Conservation (phyloP, 92 coral and sea anemone species). For the Pocillopora meandrina region DNA sequence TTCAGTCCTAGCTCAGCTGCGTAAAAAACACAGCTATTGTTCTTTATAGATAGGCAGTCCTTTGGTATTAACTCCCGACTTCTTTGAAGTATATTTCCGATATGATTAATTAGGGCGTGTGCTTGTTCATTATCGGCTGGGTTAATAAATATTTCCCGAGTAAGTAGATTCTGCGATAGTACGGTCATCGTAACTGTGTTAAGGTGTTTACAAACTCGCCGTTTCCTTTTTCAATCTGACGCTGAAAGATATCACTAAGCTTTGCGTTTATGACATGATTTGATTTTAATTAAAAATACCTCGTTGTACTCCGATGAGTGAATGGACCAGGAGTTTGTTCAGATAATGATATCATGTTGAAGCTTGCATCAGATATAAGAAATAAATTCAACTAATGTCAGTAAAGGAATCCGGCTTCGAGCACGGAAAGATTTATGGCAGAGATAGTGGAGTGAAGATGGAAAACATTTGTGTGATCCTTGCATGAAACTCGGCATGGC, state of each 20-base stretch:
- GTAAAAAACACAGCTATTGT: constrained; percentile 14
- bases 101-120: neutral
- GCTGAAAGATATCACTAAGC: neutral
- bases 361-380: constrained; percentile 12
- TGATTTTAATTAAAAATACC: neutral
- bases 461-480: neutral
- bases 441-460: constrained; percentile 13
- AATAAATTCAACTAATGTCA: constrained; percentile 33
- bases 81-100: constrained; percentile 9
- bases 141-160: neutral
- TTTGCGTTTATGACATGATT: neutral
- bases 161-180: constrained; percentile 17
- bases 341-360: constrained; percentile 11
- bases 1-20: constrained; percentile 7
- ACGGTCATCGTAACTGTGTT: constrained; percentile 8
- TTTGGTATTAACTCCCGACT: constrained; percentile 24
- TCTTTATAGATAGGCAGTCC: neutral
- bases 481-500: neutral
- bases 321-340: neutral
- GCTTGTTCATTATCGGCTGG: constrained; percentile 8
- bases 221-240: neutral
- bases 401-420: constrained; percentile 21
- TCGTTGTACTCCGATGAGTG: neutral
- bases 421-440: constrained; percentile 37
- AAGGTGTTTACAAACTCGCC: neutral